A percentile compares a stretch with the other conserved stretches of the same genome.
phyloP scores from a whole-genome alignment of 2,888 invertebrate species.

The Dryadula phaetusa region DNA sequence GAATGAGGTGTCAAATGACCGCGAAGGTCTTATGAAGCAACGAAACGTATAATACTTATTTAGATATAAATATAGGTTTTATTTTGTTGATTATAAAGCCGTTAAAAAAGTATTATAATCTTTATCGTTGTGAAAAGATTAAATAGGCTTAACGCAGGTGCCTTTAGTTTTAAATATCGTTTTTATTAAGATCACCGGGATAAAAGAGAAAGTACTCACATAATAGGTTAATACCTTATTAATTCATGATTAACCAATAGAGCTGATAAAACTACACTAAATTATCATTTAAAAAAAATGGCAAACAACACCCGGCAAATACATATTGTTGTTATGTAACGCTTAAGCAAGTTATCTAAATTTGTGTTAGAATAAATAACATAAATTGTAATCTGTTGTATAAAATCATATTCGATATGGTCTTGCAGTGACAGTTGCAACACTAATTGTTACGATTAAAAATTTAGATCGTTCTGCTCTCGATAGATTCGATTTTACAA shows the following conservation, averaged over 20 bases:
- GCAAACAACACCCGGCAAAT: background rate
- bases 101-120: background rate
- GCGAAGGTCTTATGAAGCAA: constrained; percentile 32
- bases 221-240: background rate
- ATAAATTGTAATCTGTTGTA: constrained; percentile 27
- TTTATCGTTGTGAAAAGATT: background rate
- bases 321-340: background rate
- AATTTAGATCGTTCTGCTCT: constrained; percentile 58
- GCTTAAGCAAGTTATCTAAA: background rate
- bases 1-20: constrained; percentile 36
- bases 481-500: constrained; percentile 61
- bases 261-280: background rate
- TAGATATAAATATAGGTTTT: constrained; percentile 19
- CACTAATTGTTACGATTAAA: constrained; percentile 55
- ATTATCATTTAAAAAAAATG: background rate
- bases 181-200: background rate
- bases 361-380: constrained; percentile 1
- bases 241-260: background rate
- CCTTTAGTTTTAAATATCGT: background rate
- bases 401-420: constrained; percentile 27
- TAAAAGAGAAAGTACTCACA: background rate
- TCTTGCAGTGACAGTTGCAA: constrained; percentile 37
- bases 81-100: background rate
- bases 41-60: background rate
- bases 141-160: background rate